Percentiles rank a stretch among this genome's conserved stretches.
phyloP scores from a whole-genome alignment of 2,888 invertebrate genomes.

The Brachyptera risi region DNA sequence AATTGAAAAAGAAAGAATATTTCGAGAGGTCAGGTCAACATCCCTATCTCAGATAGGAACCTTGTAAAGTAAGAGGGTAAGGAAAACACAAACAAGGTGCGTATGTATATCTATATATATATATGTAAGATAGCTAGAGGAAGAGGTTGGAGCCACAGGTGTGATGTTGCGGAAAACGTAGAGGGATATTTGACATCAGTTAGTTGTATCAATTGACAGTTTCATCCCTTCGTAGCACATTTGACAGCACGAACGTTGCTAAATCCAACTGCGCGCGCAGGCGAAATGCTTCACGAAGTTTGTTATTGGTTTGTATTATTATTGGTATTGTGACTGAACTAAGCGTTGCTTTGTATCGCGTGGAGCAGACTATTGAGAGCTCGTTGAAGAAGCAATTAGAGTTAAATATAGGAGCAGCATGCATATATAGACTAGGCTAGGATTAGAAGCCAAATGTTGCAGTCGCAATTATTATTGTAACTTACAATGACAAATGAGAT shows the following conservation, averaged over 20 bases:
- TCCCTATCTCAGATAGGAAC: no score
- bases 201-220: conserved; percentile 14
- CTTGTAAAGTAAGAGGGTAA: no score
- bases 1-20: no score
- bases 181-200: conserved; percentile 22
- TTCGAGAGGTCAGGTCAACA: no score
- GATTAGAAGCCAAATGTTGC: not conserved
- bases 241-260: not conserved
- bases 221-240: not conserved
- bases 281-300: conserved; percentile 12
- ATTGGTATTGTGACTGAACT: conserved; percentile 15
- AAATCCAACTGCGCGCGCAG: not conserved
- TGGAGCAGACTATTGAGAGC: not conserved
- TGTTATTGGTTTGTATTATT: conserved; percentile 19
- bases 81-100: no score
- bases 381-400: not conserved
- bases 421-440: not conserved
- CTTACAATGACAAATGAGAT: no score
- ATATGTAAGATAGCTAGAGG: no score
- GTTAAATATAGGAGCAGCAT: not conserved
- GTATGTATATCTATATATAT: no score
- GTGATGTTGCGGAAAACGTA: conserved; percentile 15
- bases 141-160: not conserved
- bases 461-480: no score
- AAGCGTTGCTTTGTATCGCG: not conserved